phyloP scores from a whole-genome alignment of 53 echinoderm and acorn worm genomes.

The Patiria pectinifera region DNA sequence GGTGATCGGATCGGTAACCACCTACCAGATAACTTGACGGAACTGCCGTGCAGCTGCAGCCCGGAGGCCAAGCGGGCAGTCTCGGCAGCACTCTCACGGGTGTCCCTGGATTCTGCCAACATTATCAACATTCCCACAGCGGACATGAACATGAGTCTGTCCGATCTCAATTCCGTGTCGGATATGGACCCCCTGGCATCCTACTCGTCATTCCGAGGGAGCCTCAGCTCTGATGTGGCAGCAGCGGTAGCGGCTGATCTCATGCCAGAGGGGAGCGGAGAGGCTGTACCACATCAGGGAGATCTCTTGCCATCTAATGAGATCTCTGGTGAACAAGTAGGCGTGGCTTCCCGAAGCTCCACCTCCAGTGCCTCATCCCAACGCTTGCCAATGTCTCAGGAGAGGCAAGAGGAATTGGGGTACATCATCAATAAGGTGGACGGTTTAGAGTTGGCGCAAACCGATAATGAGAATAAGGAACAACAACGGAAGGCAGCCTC shows the following conservation, averaged over 20 bases:
- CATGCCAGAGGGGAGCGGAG: slow-evolving; percentile 11
- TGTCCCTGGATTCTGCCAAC: slow-evolving; percentile 65
- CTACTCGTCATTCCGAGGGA: slow-evolving; percentile 49
- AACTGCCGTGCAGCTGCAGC: slow-evolving; percentile 76
- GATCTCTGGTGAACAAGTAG: slow-evolving; percentile 35
- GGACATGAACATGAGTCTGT: slow-evolving; percentile 61
- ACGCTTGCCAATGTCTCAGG: neutral
- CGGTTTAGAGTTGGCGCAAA: slow-evolving; percentile 62
- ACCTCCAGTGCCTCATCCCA: slow-evolving; percentile 26
- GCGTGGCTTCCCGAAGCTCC: slow-evolving; percentile 5
- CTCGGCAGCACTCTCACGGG: slow-evolving; percentile 79
- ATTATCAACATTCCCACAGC: slow-evolving; percentile 90
- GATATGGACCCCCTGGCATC: slow-evolving; percentile 75
- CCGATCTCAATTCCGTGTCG: slow-evolving; percentile 73
- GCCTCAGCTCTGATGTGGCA: slow-evolving; percentile 43
- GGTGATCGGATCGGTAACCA: slow-evolving; percentile 45
- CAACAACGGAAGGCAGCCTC: slow-evolving; percentile 44
- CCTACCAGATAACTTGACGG: slow-evolving; percentile 26
- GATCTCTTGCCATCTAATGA: slow-evolving; percentile 22
- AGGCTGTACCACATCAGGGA: neutral
- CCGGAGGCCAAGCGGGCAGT: slow-evolving; percentile 84
- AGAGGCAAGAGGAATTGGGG: slow-evolving; percentile 8
- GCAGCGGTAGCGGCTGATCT: slow-evolving; percentile 17
- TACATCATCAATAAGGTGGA: slow-evolving; percentile 84
- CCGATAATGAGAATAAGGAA: slow-evolving; percentile 5